Evolutionary conservation across 2,113 vertebrate species (phyloP), one percentile per base, ranked within the genome.

Genomic region (Xenus cinereus): DNA sequence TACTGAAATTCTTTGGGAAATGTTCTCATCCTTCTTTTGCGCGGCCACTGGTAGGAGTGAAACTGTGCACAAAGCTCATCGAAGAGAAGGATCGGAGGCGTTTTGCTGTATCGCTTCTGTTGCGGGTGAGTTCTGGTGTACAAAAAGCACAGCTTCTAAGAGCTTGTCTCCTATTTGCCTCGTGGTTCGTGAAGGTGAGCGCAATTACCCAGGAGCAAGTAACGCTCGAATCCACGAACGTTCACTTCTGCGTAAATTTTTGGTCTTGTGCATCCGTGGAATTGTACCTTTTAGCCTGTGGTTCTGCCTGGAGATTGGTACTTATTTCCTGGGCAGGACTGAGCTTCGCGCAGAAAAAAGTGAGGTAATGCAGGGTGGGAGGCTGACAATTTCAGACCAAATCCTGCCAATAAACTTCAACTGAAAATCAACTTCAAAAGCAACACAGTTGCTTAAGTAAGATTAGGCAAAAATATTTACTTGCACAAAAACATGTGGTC

Each of bases 301-400:
- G 2, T 21, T 48, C 8, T 75, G 23, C 8, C 23, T 72, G 28
- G 16, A 75, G 32, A 6, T 26, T 33, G 15, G 13, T 59, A 12
- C 8, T 89, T 67, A 9, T 1, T 39, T 33, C 46, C 4, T 16
- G 33, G 28, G 30, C 32, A 72, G 46, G 28, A 54, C 20, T 35
- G 51, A 91, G 43, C n/a, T 68, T 63, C 54, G 17, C 5, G 12
- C 9, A 62, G 75, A 21, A 24, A 41, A n/a, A 63, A 5, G 12
- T 23, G 64, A 45, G 14, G 43, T 48, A 54, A 79, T 3, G 28
- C 4, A 11, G 2, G 0, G 0, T 62, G 33, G 20, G 22, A 57
- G 11, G 14, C 15, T 46, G 22, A 27, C 6, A 72, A 23, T 41
- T 48, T 66, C 54, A 84, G 15, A 12, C 14, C 14, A 11, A 19